These are phyloP conservation scores for Anoplolepis gracilipes DNA, from an alignment of 1,140 invertebrate species.

Conservation along the genomic window DNA sequence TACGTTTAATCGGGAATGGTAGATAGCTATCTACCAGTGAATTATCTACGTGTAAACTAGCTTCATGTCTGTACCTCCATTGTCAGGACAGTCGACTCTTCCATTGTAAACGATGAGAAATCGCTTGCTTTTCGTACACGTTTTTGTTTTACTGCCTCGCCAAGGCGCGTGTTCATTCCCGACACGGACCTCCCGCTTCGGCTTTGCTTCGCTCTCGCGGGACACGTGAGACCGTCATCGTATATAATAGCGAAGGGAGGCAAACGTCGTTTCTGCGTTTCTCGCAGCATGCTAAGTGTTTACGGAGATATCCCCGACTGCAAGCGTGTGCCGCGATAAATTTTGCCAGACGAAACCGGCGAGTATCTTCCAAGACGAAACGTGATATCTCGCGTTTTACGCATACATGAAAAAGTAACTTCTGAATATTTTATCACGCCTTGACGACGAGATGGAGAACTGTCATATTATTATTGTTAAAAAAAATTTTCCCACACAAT, in stretches of 20 bases:
- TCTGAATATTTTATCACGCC: constrained; percentile 21
- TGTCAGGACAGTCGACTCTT: constrained; percentile 74
- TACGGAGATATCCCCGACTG: constrained; percentile 47
- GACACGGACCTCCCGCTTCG: constrained; percentile 63
- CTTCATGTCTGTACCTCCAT: constrained; percentile 67
- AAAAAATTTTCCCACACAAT: background rate
- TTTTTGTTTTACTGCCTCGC: constrained; percentile 69
- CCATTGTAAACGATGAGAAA: constrained; percentile 75
- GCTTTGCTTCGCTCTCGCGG: constrained; percentile 4
- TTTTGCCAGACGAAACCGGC: constrained; percentile 55
- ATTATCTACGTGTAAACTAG: constrained; percentile 78
- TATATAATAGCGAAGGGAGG: constrained; percentile 55
- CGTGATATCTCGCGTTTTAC: constrained; percentile 66
- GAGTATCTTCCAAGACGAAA: constrained; percentile 47
- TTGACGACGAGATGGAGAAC: background rate
- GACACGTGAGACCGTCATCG: constrained; percentile 20
- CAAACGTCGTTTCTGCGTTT: constrained; percentile 57
- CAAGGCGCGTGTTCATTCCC: constrained; percentile 47
- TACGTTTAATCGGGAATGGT: constrained; percentile 63
- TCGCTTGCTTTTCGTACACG: constrained; percentile 65
- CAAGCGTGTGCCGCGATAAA: constrained; percentile 56
- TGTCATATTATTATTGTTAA: background rate
- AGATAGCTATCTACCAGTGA: constrained; percentile 74
- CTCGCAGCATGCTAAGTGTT: constrained; percentile 58
- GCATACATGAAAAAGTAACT: constrained; percentile 25